A percentile compares a stretch with the other conserved stretches of the same genome.
Evolutionary conservation across 2,888 invertebrate species (phyloP).

Genomic region (Conomelus anceps): DNA sequence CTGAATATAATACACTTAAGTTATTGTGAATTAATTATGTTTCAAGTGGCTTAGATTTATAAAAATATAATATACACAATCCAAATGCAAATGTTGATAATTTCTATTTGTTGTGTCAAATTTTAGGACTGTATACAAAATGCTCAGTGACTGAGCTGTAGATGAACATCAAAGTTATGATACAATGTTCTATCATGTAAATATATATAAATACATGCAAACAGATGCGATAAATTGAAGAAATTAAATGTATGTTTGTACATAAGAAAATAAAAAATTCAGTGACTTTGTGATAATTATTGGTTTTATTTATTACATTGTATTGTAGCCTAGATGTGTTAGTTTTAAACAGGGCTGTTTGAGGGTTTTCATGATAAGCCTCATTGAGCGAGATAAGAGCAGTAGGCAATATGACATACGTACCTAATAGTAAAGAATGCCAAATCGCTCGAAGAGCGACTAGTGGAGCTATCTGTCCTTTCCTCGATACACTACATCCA

Average conservation of each 20-base stretch:
- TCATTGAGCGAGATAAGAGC: too few relatives aligned
- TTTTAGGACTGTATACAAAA: not conserved
- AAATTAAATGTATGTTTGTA: slow-evolving; percentile 47
- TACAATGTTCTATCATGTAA: slow-evolving; percentile 27
- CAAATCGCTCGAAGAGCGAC: too few relatives aligned
- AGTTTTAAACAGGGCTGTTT: not conserved
- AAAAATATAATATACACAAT: not conserved
- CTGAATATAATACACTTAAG: not conserved
- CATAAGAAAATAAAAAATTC: slow-evolving; percentile 38
- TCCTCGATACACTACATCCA: too few relatives aligned
- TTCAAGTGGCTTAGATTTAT: not conserved
- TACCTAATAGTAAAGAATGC: too few relatives aligned
- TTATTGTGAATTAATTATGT: not conserved
- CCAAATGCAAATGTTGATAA: not conserved
- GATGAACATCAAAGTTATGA: too few relatives aligned
- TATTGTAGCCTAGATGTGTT: not conserved
- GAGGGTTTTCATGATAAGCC: too few relatives aligned
- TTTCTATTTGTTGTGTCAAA: not conserved
- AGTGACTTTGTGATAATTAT: slow-evolving; percentile 8
- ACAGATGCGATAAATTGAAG: slow-evolving; percentile 41
- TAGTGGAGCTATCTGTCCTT: too few relatives aligned
- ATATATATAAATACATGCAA: slow-evolving; percentile 30
- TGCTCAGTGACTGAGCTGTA: not conserved
- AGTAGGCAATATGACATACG: too few relatives aligned
- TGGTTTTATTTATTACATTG: not conserved